Conservation (phyloP, 2,113 vertebrate genomes). For the Agelaius tricolor region DNA sequence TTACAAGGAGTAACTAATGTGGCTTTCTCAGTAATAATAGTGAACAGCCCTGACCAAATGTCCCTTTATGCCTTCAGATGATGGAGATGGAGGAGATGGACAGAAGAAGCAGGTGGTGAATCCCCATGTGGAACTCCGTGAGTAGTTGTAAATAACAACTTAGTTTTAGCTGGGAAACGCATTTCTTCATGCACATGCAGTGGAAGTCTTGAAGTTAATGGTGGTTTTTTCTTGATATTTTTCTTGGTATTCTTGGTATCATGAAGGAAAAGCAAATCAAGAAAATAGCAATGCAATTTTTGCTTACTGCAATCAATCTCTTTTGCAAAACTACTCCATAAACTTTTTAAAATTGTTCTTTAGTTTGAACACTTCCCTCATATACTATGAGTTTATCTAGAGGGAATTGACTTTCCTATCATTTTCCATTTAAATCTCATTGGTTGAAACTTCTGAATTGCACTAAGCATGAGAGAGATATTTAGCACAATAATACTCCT, state of each 20-base stretch:
- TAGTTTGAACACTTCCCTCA: background rate
- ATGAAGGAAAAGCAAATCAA: background rate
- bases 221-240: background rate
- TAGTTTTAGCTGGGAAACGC: background rate
- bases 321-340: background rate
- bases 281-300: background rate
- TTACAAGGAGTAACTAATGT: background rate
- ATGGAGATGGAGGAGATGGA: slow-evolving; percentile 84
- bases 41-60: background rate
- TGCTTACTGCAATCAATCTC: background rate
- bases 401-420: background rate
- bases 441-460: background rate
- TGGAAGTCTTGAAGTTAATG: background rate
- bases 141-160: slow-evolving; percentile 63
- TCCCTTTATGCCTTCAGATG: slow-evolving; percentile 78
- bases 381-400: background rate
- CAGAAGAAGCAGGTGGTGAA: slow-evolving; percentile 92
- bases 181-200: background rate
- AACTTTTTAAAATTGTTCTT: background rate
- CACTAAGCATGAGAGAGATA: fast-evolving
- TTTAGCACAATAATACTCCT: background rate
- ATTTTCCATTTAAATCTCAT: background rate
- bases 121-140: slow-evolving; percentile 95
- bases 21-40: background rate
- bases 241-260: background rate